A percentile compares a stretch with the other conserved stretches of the same genome.
Conservation (phyloP, 2,888 invertebrate genomes). For the Ellobium chinense region DNA sequence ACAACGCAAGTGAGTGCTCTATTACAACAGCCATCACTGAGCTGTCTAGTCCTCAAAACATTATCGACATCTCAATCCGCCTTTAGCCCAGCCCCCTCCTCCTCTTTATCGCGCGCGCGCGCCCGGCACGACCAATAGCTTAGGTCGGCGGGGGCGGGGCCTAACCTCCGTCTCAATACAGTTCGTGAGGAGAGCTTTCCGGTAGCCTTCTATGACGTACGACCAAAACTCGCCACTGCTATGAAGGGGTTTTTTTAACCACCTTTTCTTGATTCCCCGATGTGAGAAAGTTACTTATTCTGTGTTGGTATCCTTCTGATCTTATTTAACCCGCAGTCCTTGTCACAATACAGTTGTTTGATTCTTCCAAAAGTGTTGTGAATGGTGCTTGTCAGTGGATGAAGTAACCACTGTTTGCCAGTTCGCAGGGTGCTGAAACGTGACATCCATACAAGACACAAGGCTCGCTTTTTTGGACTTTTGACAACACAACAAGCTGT, state of each 20-base stretch:
- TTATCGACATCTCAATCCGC: constrained; percentile 12
- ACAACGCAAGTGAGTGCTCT: too few relatives aligned
- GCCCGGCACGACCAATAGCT: background rate
- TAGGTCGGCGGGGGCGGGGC: background rate
- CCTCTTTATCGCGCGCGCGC: background rate
- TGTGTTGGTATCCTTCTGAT: background rate
- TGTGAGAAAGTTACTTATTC: constrained; percentile 26
- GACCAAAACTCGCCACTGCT: background rate
- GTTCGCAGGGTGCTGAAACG: too few relatives aligned
- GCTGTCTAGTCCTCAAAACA: background rate
- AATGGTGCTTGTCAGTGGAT: background rate
- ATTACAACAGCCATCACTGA: background rate
- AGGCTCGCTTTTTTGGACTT: too few relatives aligned
- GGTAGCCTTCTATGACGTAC: background rate
- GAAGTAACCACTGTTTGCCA: constrained; percentile 1
- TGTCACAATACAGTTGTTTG: constrained; percentile 31
- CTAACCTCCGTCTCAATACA: constrained; percentile 24
- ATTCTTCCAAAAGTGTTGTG: constrained; percentile 7
- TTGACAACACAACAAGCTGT: too few relatives aligned
- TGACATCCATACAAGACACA: too few relatives aligned
- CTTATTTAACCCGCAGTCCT: constrained; percentile 16
- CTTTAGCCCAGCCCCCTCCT: constrained; percentile 4
- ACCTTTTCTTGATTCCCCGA: background rate
- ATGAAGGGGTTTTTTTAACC: too few relatives aligned
- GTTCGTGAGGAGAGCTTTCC: background rate